Percentiles rank a stretch among this genome's conserved stretches.
Conservation (phyloP, 2,797 vertebrate species). For the Garrulus glandarius region DNA sequence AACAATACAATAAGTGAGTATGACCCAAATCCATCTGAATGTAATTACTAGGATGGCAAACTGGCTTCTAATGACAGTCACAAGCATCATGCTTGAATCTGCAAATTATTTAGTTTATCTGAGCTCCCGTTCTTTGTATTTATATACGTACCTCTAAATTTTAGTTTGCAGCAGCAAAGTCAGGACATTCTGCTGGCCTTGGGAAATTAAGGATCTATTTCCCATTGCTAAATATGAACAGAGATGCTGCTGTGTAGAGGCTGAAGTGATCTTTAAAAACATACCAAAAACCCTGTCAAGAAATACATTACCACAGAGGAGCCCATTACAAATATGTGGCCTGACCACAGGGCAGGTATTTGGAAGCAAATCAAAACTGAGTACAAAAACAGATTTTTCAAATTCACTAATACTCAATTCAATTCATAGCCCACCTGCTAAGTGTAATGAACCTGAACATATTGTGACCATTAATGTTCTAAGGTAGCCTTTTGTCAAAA, state of each 20-base stretch:
- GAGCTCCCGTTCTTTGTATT: not conserved
- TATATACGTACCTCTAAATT: not conserved
- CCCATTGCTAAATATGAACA: not conserved
- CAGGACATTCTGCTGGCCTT: not conserved
- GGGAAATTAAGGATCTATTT: not conserved
- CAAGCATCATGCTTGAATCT: not conserved
- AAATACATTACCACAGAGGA: not conserved
- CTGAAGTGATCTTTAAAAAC: not conserved
- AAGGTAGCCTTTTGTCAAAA: not conserved
- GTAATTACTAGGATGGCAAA: not conserved
- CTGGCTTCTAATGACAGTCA: not conserved
- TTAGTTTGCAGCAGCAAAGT: not conserved
- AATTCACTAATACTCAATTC: conserved; percentile 2
- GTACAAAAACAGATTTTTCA: conserved; percentile 1
- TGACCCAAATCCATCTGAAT: not conserved
- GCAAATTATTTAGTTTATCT: not conserved
- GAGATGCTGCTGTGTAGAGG: not conserved
- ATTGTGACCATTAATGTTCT: conserved; percentile 9
- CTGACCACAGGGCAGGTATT: not conserved
- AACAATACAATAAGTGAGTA: not conserved
- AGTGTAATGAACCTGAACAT: not conserved
- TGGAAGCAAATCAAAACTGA: conserved; percentile 56
- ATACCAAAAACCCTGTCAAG: not conserved
- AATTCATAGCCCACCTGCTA: conserved; percentile 39
- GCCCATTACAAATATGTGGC: not conserved